Base-by-base conservation (phyloP, 2,888 invertebrate species). In the Lysandra coridon region DNA sequence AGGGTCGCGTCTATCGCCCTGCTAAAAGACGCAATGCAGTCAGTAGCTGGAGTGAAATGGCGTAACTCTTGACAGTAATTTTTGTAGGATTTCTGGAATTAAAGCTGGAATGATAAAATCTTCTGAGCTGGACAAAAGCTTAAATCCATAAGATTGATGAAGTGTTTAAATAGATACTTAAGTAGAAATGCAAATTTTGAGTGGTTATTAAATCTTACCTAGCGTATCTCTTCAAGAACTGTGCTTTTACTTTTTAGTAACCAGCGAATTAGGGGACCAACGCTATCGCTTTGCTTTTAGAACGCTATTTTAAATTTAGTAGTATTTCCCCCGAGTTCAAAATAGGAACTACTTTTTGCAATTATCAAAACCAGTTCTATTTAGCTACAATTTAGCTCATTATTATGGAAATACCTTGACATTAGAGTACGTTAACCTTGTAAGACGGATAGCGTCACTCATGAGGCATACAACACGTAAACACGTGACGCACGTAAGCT, bases 341-440 rank as follows among this genome's bases (percentile, higher is more conserved):
- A 57, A 57, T 17, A 57, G 17, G 17, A 57, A 57, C 4, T 57
- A 4, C 49, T 57, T 57, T 17, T 57, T 57, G 57, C 57, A 57
- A 57, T 57, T 17, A 17, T 17, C 57, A 57, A 17, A 57, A 57
- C 57, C 4, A 57, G 57, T 57, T 57, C 57, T 57, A 4, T 57
- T 57, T 14, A 57, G 17, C 17, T 4, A 53, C 14, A 7, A 60
- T 60, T 62, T 23, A 30, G 30, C 64, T 30, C n/a, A 62, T 7
- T n/a, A 60, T 17, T 44, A 6, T 44, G 6, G 1, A n/a, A 23
- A 1, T 44, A 44, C 74, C 74, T 74, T 74, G 74, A 74, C 44
- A 74, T 74, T 74, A n/a, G 44, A 74, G 40, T 40, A 44, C 74
- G 14, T 44, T 74, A 10, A 44, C 74, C 74, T 74, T 44, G 74